Evolutionary conservation across 2,797 vertebrate genomes (phyloP), one percentile per base, ranked within the genome.

Genomic region (Eospalax fontanierii): DNA sequence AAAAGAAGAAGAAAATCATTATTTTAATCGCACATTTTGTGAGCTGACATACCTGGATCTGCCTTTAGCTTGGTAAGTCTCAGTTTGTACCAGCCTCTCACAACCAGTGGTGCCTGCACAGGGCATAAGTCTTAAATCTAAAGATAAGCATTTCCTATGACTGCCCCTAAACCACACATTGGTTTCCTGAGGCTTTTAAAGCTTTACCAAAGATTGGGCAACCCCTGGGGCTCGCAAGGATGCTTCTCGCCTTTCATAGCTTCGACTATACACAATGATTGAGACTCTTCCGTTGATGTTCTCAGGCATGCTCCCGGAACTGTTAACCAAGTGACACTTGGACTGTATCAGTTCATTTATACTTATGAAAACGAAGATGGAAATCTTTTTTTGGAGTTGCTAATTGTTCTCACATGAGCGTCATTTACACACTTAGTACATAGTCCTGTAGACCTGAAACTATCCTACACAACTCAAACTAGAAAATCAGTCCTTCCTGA

Each of bases 401-500:
- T 86, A 74, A 2, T 89, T 75, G 78, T 73, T 63, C 90, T 91
- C 40, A 68, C n/a, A 50, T 5, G 57, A 91, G 70, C 35, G 35
- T n/a, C 40, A 1, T 70, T 61, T 81, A 12, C 19, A 80, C 30
- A 35, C 43, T 38, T n/a, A 40, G 21, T 26, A 22, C 71, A 61
- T 24, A 35, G 78, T n/a, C 22, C 28, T 66, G 14, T 65, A 57
- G 61, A 76, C 30, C 38, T 76, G 35, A 43, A 30, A 59, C 57
- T 89, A 3, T 79, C 50, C n/a, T 71, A 80, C 57, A 71, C n/a
- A 50, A 65, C 46, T 15, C 50, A 74, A 75, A 70, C 59, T 71
- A 79, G 59, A 80, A 85, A 86, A 38, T 76, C 91, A 6, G 4
- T 92, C 40, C 50, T 95, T 89, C 33, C n/a, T 66, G 16, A 19